phyloP scores from a whole-genome alignment of 1,140 invertebrate species.

The Stratiolaelaps scimitus region DNA sequence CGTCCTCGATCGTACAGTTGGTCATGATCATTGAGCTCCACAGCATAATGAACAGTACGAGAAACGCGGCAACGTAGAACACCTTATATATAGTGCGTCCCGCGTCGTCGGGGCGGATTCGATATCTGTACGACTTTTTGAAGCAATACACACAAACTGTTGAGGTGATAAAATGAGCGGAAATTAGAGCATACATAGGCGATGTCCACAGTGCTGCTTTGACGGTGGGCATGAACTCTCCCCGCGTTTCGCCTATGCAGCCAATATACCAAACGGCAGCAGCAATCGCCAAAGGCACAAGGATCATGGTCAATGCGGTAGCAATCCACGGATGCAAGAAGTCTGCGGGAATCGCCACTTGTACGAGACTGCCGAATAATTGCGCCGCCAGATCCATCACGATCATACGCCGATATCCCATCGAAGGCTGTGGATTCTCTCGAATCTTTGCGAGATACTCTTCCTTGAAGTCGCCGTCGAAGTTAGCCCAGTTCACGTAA shows the following conservation, averaged over 20 bases:
- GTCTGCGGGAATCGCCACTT: slow-evolving; percentile 58
- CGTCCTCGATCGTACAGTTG: slow-evolving; percentile 73
- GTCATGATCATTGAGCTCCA: slow-evolving; percentile 72
- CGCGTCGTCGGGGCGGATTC: slow-evolving; percentile 49
- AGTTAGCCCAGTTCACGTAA: slow-evolving; percentile 75
- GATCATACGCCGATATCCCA: slow-evolving; percentile 59
- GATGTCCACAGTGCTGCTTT: slow-evolving; percentile 50
- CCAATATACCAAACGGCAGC: slow-evolving; percentile 46
- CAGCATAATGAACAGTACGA: slow-evolving; percentile 57
- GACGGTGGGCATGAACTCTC: background rate
- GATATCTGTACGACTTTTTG: slow-evolving; percentile 56
- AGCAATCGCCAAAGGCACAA: slow-evolving; percentile 39
- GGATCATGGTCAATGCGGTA: background rate
- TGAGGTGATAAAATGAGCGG: slow-evolving; percentile 35
- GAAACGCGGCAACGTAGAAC: slow-evolving; percentile 54
- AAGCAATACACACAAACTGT: slow-evolving; percentile 39
- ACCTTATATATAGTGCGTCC: slow-evolving; percentile 41
- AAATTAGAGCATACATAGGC: slow-evolving; percentile 54
- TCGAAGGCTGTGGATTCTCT: slow-evolving; percentile 59
- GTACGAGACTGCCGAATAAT: slow-evolving; percentile 60
- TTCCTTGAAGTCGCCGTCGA: slow-evolving; percentile 55
- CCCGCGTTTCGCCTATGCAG: background rate
- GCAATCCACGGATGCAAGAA: background rate
- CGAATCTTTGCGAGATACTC: slow-evolving; percentile 52
- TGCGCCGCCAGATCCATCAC: slow-evolving; percentile 63